Base-by-base conservation (phyloP, 2,888 invertebrate genomes). In the Dyspetes luteomarginatus region DNA sequence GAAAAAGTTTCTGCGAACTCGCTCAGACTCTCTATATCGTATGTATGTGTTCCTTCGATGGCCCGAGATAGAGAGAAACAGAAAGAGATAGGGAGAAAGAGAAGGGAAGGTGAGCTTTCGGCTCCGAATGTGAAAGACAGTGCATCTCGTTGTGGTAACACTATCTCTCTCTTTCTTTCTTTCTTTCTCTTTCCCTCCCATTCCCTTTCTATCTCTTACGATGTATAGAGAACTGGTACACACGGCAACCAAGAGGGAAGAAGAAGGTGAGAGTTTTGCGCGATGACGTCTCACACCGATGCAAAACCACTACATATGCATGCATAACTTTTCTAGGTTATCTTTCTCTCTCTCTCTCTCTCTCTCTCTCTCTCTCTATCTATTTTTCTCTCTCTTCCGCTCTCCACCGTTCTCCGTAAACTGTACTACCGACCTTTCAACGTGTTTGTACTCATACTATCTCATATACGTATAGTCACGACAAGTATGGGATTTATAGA, bases 401-500 rank as follows among this genome's bases (percentile, higher is more conserved):
- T 24, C 45, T 58, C 48, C 30, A 48, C 17, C 64, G 26, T 73
- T 64, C 73, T 68, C 45, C 12, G 50, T n/a, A 22, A 78, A 81
- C 82, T 83, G 78, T 83, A 15, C 28, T 71, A 64, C 62, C 55
- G 60, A 24, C 52, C 65, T 50, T 36, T 26, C 60, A 48, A 41
- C 22, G 48, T 74, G 71, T 41, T 15, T 15, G 48, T 15, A 5
- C 48, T 48, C 17, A 48, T 17, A 45, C 17, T 48, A 15, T 48
- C 19, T 19, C 74, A 36, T 68, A 36, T 78, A 79, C 60, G 78
- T 82, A 78, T 67, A 68, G 24, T 24, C 50, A 19, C 43, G 74
- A 84, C 82, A 77, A 84, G 83, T 80, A 83, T 73, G 76, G 24
- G 48, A n/a, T 7, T 17, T 15, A 19, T 55, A 64, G 22, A 22